A percentile compares a stretch with the other conserved stretches of the same genome.
These are phyloP conservation scores for Samia ricini DNA, from an alignment of 1,140 invertebrate genomes.

Conservation along the genomic window DNA sequence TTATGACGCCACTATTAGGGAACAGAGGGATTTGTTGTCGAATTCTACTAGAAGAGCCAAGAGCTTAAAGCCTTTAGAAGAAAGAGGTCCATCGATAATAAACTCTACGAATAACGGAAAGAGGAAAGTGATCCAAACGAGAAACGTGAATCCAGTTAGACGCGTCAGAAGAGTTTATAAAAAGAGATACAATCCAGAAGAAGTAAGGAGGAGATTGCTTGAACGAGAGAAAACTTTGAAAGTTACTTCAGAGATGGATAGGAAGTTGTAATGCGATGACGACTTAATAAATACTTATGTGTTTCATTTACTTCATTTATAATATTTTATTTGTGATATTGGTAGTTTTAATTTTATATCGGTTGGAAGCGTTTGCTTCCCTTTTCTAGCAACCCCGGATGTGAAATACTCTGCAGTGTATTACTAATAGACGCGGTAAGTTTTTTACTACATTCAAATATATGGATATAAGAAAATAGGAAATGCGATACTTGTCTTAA, in stretches of 20 bases:
- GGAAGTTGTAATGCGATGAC: neutral
- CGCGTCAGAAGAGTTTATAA: constrained; percentile 61
- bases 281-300: neutral
- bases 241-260: constrained; percentile 21
- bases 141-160: constrained; percentile 63
- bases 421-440: no score
- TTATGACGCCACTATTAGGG: constrained; percentile 63
- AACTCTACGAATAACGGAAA: constrained; percentile 41
- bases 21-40: constrained; percentile 50
- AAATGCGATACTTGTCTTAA: no score
- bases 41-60: constrained; percentile 53
- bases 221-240: constrained; percentile 61
- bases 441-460: no score
- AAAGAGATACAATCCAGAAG: constrained; percentile 68
- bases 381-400: no score
- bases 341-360: no score
- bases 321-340: neutral
- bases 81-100: constrained; percentile 42
- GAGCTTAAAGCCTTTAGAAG: constrained; percentile 47
- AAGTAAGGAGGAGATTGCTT: constrained; percentile 66
- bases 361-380: no score
- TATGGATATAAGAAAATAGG: no score
- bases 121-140: constrained; percentile 51
- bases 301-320: neutral
- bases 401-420: no score